Percentiles rank a stretch among this genome's conserved stretches.
phyloP scores from a whole-genome alignment of 2,888 invertebrate genomes.

The Pollenia griseotomentosa region DNA sequence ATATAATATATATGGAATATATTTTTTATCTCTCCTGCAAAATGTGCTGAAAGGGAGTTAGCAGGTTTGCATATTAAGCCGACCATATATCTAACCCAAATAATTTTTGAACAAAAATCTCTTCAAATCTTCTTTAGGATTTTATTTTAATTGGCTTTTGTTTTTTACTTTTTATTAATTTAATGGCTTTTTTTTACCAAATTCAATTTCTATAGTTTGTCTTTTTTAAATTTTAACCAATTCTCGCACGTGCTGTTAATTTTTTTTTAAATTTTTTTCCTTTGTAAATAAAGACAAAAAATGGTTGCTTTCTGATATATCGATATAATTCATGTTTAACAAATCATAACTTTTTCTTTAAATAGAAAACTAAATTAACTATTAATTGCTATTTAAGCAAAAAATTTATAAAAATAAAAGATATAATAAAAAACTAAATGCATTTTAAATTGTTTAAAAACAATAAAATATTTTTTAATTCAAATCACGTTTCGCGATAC shows the following conservation, averaged over 20 bases:
- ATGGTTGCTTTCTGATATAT: background rate
- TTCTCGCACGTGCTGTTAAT: conserved; percentile 32
- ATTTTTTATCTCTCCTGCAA: too few relatives aligned
- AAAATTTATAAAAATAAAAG: background rate
- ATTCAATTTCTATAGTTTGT: background rate
- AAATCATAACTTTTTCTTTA: conserved; percentile 59
- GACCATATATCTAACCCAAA: too few relatives aligned
- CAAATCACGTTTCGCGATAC: conserved; percentile 66
- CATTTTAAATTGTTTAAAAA: conserved; percentile 29
- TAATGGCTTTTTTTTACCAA: conserved; percentile 11
- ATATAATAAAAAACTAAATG: conserved; percentile 13
- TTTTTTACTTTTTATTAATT: background rate
- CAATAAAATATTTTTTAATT: conserved; percentile 51
- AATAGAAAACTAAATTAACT: conserved; percentile 47
- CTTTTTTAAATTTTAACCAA: conserved; percentile 9
- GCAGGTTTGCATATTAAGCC: too few relatives aligned
- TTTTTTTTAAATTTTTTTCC: background rate
- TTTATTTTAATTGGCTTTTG: too few relatives aligned
- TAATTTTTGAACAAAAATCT: too few relatives aligned
- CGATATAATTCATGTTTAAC: conserved; percentile 34
- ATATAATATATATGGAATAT: too few relatives aligned
- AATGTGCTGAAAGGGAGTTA: too few relatives aligned
- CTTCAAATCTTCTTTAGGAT: too few relatives aligned
- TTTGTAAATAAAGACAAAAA: background rate
- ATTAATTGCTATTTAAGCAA: conserved; percentile 32